These are phyloP conservation scores for Sebastes taczanowskii DNA, from an alignment of 2,797 vertebrate genomes.

Conservation along the genomic window DNA sequence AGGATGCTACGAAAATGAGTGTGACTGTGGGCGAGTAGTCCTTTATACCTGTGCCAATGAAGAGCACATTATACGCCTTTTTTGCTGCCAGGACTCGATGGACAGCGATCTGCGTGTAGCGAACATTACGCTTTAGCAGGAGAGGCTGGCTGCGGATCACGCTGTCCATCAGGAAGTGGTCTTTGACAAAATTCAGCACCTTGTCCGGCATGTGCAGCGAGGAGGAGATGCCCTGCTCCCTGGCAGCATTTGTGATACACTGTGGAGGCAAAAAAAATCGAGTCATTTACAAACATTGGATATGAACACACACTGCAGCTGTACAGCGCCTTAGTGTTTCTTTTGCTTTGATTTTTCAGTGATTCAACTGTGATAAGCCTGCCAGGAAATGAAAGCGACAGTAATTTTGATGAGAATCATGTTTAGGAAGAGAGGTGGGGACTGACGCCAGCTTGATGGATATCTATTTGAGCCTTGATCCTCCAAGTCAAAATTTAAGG, in stretches of 20 bases:
- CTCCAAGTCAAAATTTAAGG: constrained; percentile 20
- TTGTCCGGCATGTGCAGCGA: constrained; percentile 96
- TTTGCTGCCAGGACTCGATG: constrained; percentile 80
- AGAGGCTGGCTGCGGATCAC: constrained; percentile 90
- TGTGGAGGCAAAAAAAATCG: constrained; percentile 56
- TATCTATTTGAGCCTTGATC: constrained; percentile 33
- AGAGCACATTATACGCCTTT: constrained; percentile 87
- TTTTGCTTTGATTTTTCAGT: neutral
- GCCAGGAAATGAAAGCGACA: constrained; percentile 51
- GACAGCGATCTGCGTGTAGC: constrained; percentile 90
- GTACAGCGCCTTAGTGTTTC: neutral
- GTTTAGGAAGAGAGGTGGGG: constrained; percentile 20
- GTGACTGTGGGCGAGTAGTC: neutral
- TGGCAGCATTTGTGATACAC: constrained; percentile 90
- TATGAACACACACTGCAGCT: neutral
- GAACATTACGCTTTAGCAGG: constrained; percentile 87
- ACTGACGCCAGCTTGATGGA: neutral
- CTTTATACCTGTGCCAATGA: constrained; percentile 92
- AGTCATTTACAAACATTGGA: neutral
- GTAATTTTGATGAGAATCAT: constrained; percentile 40
- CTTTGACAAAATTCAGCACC: constrained; percentile 96
- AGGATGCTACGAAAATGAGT: neutral
- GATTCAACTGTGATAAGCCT: constrained; percentile 25
- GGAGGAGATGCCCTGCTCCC: constrained; percentile 87
- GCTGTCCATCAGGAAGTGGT: constrained; percentile 96